Percentiles rank a stretch among this genome's conserved stretches.
phyloP scores from a whole-genome alignment of 2,113 vertebrate genomes.

The Catharus bicknelli region DNA sequence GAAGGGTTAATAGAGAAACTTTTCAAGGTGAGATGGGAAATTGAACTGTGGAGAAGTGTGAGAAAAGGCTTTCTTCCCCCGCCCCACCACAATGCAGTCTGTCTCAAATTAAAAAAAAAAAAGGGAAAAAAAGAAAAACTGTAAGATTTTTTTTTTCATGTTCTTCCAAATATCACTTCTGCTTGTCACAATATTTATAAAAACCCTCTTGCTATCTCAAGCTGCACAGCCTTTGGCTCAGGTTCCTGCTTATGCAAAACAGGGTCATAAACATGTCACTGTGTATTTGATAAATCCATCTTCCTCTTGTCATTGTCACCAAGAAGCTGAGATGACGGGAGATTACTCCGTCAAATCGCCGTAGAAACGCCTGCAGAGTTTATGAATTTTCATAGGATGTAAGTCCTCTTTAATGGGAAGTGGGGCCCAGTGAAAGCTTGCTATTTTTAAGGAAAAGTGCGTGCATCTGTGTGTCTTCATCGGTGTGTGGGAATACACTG shows the following conservation, averaged over 20 bases:
- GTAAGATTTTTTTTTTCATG: conserved; percentile 22
- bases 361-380: conserved; percentile 68
- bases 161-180: conserved; percentile 69
- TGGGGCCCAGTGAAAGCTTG: conserved; percentile 22
- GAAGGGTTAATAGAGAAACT: conserved; percentile 45
- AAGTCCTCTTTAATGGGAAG: conserved; percentile 67
- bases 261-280: conserved; percentile 72
- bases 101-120: conserved; percentile 5
- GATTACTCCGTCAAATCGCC: conserved; percentile 70
- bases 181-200: conserved; percentile 72
- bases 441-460: conserved; percentile 20
- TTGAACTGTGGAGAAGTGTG: background rate
- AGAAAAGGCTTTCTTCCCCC: background rate
- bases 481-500: background rate
- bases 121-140: background rate
- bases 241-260: conserved; percentile 70
- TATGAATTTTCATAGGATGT: conserved; percentile 71
- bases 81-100: background rate
- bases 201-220: conserved; percentile 62
- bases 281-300: conserved; percentile 77
- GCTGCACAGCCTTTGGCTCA: conserved; percentile 64
- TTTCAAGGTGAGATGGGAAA: conserved; percentile 7
- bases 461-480: background rate
- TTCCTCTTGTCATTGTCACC: conserved; percentile 74
- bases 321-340: conserved; percentile 70